Evolutionary conservation across 2,888 invertebrate genomes (phyloP).

Genomic region (Ophion obscuratus): DNA sequence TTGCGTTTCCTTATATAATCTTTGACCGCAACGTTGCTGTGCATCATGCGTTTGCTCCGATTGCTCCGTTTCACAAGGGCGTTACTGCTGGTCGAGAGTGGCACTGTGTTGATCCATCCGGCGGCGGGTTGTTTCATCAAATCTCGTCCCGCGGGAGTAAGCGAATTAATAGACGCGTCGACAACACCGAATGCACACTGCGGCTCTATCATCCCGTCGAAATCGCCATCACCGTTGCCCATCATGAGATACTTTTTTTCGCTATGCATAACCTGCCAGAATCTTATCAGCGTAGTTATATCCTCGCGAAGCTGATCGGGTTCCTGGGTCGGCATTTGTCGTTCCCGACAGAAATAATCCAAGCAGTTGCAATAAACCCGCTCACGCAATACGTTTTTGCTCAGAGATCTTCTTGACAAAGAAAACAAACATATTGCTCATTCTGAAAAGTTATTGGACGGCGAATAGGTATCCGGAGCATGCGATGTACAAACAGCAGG

Average conservation of each 20-base stretch:
- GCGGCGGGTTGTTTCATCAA: constrained; percentile 85
- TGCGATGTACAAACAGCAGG: too few species aligned
- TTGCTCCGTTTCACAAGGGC: constrained; percentile 91
- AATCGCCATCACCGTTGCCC: constrained; percentile 90
- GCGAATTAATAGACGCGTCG: constrained; percentile 72
- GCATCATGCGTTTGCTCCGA: constrained; percentile 89
- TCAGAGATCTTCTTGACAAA: constrained; percentile 87
- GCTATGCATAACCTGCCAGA: constrained; percentile 98
- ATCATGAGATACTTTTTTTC: constrained; percentile 96
- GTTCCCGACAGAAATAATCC: constrained; percentile 97
- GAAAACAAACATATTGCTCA: background rate
- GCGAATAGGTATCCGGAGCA: too few species aligned
- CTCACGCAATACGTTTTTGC: constrained; percentile 96
- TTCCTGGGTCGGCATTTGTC: constrained; percentile 94
- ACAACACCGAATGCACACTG: constrained; percentile 74
- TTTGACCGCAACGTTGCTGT: constrained; percentile 92
- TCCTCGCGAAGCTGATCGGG: constrained; percentile 93
- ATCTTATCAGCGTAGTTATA: constrained; percentile 93
- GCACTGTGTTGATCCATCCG: constrained; percentile 96
- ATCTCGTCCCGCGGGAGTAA: constrained; percentile 74
- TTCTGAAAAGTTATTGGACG: too few species aligned
- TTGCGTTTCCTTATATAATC: constrained; percentile 98
- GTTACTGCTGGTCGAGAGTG: constrained; percentile 88
- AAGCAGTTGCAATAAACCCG: constrained; percentile 97
- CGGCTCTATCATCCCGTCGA: constrained; percentile 81